Conservation (phyloP, 2,113 vertebrate genomes). For the Notarius lentiginosus region DNA sequence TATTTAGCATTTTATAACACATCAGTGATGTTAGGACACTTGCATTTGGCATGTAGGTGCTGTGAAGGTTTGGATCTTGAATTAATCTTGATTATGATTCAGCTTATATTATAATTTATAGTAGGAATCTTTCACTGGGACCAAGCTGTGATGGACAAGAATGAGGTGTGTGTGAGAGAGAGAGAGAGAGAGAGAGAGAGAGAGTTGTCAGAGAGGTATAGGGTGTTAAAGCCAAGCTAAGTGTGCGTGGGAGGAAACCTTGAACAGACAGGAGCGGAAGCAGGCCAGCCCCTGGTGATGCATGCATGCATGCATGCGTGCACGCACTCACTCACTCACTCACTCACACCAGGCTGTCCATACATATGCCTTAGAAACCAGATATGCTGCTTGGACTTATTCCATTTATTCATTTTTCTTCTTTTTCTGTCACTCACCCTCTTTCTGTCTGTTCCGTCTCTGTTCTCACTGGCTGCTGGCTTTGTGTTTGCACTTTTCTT, state of each 20-base stretch:
- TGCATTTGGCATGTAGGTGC: not conserved
- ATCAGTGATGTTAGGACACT: not conserved
- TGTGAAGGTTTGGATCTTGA: not conserved
- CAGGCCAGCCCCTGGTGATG: conserved; percentile 16
- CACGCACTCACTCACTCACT: conserved; percentile 46
- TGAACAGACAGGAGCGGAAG: conserved; percentile 10
- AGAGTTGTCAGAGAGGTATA: not conserved
- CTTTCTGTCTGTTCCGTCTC: not conserved
- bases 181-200: not conserved
- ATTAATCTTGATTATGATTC: not conserved
- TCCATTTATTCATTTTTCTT: conserved; percentile 20
- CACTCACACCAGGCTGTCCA: conserved; percentile 43
- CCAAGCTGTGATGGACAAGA: not conserved
- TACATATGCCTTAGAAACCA: conserved; percentile 54
- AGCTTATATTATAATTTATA: not conserved
- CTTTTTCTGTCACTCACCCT: conserved; percentile 11
- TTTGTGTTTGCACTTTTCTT: not conserved
- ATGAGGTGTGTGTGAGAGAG: not conserved
- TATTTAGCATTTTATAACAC: not conserved
- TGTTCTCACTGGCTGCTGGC: not conserved
- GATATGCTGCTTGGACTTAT: conserved; percentile 43
- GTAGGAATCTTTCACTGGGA: not conserved
- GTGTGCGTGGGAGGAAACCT: conserved; percentile 29
- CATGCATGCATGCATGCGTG: not conserved
- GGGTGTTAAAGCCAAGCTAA: conserved; percentile 4